Base-by-base conservation (phyloP, 2,113 vertebrate genomes). In the Clarias magur region DNA sequence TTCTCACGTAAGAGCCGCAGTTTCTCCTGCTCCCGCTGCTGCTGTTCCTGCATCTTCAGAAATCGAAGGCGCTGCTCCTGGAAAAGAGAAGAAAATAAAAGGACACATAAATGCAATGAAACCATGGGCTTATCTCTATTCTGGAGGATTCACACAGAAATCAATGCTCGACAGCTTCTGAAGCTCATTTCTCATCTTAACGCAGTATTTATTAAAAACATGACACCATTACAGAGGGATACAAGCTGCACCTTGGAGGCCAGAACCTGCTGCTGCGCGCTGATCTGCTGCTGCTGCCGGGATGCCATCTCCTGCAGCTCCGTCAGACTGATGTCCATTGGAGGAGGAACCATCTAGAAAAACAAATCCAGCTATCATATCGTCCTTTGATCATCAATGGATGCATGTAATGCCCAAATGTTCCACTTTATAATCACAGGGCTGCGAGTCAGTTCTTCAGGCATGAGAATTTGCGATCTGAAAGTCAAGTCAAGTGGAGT, bases 271-370 rank as follows among this genome's bases (percentile, higher is more conserved):
- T 99, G 97, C 89, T 98, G 97, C 57, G 94, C 92, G 56, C 96
- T 96, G 59, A 99, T 99, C 93, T 98, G 97, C 19, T 98, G 97
- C 93, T 99, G 98, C 88, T 99, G 98, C 57, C 96, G 93, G 23
- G 96, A 93, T 0, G 97, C 97, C 97, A 99, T 97, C 62, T 99
- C 97, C 91, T 99, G 97, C 76, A 99, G 94, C 81, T 98, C 97
- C 2, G 95, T 93, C 59, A 98, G 95, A 0, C 97, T 97, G 94
- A 97, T 92, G 86, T 98, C 96, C 96, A 97, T 95, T 88, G 94
- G 93, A 68, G 97, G 94, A 81, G 92, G 93, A n/a, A 89, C 93
- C 57, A 97, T 91, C 97, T 99, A 83, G 59, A 86, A 16, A 75
- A 63, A 80, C 16, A 70, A 63, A 60, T 9, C 23, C 15, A 81